Base-by-base conservation (phyloP, 2,113 vertebrate species). In the Mellivora capensis region DNA sequence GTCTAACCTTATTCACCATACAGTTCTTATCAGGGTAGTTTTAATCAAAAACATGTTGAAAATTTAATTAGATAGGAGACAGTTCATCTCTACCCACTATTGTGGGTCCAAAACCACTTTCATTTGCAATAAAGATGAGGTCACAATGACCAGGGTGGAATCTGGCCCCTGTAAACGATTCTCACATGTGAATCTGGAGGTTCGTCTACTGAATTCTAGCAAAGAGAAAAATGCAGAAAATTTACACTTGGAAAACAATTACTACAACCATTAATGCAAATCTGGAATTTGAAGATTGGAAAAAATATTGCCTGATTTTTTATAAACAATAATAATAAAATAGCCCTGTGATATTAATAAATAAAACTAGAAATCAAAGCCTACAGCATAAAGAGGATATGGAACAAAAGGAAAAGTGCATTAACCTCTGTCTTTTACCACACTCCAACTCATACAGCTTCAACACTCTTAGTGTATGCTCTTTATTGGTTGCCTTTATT, bases 21-120 rank as follows among this genome's bases (percentile, higher is more conserved):
- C 7, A 96, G 77, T 96, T 87, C 87, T 92, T 98, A 98, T 93
- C 94, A 69, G 27, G 54, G 59, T 91, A 89, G 62, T 96, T 97
- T 97, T 93, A 93, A 96, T 94, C 72, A 95, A 91, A 96, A 94
- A 57, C 37, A 91, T 57, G 87, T 97, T 80, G 77, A 93, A 98
- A 97, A 74, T 97, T 91, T 97, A 96, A 98, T 98, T 97, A 98
- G 97, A 94, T 88, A 93, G 54, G 81, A 93, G 76, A 91, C 21
- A 69, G 71, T 96, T 89, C 94, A 91, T 96, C 96, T 91, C 37
- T 21, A 47, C 34, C 54, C 52, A 29, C 47, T 77, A 97, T 59
- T 86, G 57, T 88, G 59, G 39, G 39, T 86, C 39, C 37, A 87
- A 93, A 80, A 86, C 39, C 91, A 93, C 77, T 74, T 84, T 97